Conservation (phyloP, 2,113 vertebrate genomes). For the Catharus minimus region DNA sequence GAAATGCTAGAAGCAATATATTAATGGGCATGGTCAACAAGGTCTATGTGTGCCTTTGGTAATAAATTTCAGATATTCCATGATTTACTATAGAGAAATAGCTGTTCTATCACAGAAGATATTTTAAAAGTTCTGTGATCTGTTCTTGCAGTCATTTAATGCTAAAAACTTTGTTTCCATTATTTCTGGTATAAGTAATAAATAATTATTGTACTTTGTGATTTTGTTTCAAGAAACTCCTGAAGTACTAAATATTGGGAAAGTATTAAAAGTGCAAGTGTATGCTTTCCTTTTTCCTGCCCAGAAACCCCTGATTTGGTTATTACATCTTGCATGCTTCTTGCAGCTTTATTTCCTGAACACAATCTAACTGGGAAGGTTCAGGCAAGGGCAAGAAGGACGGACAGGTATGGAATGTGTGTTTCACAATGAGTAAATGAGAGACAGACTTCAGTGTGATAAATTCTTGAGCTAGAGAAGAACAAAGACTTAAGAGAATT, state of each 20-base stretch:
- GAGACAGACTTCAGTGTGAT: background rate
- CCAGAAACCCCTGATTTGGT: background rate
- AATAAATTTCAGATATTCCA: background rate
- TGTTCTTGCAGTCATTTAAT: background rate
- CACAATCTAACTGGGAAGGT: background rate
- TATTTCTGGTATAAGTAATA: background rate
- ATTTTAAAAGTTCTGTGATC: background rate
- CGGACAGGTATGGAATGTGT: background rate
- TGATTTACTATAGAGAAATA: background rate
- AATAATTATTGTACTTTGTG: background rate
- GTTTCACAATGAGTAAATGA: background rate
- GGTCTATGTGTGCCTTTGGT: background rate
- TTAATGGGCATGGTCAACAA: background rate
- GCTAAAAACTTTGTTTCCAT: background rate
- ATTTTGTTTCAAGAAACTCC: background rate
- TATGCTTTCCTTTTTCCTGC: background rate
- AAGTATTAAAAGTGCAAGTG: background rate
- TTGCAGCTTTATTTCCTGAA: background rate
- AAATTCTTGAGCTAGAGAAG: too few relatives aligned
- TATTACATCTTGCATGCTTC: background rate
- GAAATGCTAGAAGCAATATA: background rate
- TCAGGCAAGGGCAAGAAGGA: background rate
- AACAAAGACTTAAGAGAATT: too few relatives aligned
- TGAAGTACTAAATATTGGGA: background rate
- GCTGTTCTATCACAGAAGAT: background rate